Evolutionary conservation across 2,797 vertebrate genomes (phyloP).

Genomic region (Myotis pilosus): DNA sequence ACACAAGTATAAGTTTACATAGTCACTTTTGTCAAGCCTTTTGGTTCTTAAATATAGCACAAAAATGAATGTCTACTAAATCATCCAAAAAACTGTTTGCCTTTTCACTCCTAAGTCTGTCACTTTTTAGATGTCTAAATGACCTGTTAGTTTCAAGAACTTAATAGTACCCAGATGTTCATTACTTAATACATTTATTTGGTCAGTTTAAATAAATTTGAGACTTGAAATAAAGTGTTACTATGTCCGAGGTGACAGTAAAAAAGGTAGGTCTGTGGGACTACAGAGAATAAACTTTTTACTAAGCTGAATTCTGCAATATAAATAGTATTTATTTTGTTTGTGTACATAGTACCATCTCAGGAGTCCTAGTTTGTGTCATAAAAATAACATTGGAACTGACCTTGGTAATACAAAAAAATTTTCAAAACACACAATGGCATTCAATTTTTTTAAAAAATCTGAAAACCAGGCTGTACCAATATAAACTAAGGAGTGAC

Average conservation of each 20-base stretch:
- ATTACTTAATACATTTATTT: not conserved
- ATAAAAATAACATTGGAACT: constrained; percentile 22
- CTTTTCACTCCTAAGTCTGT: not conserved
- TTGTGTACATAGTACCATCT: not conserved
- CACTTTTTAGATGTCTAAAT: not conserved
- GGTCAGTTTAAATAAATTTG: not conserved
- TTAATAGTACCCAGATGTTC: not conserved
- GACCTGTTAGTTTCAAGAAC: not conserved
- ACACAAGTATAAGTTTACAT: not conserved
- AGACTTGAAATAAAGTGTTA: not conserved
- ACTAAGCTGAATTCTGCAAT: not conserved
- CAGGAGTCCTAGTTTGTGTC: not conserved
- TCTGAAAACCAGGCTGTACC: not conserved
- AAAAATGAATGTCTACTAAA: not conserved
- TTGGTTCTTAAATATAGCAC: not conserved
- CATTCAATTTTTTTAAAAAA: not conserved
- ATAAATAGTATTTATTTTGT: not conserved
- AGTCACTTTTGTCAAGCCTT: not conserved
- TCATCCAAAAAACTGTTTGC: not conserved
- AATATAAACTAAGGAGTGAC: not conserved
- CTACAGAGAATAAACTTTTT: not conserved
- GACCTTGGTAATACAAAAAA: not conserved
- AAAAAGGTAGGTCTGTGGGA: not conserved
- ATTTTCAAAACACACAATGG: not conserved
- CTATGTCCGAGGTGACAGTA: not conserved